Base-by-base conservation (phyloP, 2,797 vertebrate genomes). In the Atherinosoma microstoma region DNA sequence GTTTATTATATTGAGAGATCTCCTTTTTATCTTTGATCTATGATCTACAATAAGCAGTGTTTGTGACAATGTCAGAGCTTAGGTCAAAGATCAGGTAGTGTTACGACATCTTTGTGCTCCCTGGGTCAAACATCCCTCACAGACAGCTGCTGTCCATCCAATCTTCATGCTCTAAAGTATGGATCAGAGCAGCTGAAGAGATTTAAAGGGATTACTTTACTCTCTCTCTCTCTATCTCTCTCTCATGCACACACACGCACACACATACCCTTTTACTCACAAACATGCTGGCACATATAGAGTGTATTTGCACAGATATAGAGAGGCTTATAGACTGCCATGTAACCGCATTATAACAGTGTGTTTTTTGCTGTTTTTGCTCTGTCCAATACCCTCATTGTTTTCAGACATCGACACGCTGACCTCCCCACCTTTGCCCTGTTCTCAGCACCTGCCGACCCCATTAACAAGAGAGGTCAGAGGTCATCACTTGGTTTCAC, bases 101-200 rank as follows among this genome's bases (percentile, higher is more conserved):
- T 76, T 87, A 74, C 60, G 24, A 67, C 56, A 85, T 70, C 35
- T 63, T 76, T 62, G 75, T 45, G 66, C 64, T 75, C 75, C 38
- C 6, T 0, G 61, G 84, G 75, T 90, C 80, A 83, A 63, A 65
- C 82, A 65, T 69, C 65, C 70, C 61, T 83, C 70, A 72, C 42
- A 82, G 59, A 77, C 88, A 89, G 90, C 89, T 90, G 89, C 82
- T 79, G 80, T 76, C 83, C 88, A 75, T 78, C 65, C 80, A 80
- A 80, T 67, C 73, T 67, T 20, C 40, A 9, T 49, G 57, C 71
- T 78, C 72, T 67, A 75, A 78, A 68, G 75, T 80, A 82, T 79
- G 70, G 85, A 87, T 89, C 88, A 80, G 70, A 82, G 70, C 79
- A 77, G 81, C 70, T 83, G 84, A 89, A 84, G 73, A 75, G 84